Base-by-base conservation (phyloP, 2,888 invertebrate species). In the Standfussiana lucernea region DNA sequence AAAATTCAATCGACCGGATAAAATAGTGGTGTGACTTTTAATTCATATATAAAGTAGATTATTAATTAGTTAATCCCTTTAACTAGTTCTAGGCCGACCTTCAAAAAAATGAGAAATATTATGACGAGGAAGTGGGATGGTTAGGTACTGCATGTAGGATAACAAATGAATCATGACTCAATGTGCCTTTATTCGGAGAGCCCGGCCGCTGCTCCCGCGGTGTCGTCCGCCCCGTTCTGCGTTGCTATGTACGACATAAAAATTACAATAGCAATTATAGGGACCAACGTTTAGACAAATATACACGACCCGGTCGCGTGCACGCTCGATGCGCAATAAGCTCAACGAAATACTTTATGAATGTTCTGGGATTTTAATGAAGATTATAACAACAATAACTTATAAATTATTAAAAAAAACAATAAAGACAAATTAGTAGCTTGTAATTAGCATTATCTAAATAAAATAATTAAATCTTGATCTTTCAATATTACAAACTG, bases 271-370 rank as follows among this genome's bases (percentile, higher is more conserved):
- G 95, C 94, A 96, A 96, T 94, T 93, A 94, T 96, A 95, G 96
- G 96, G 96, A 96, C 96, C 96, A 96, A 96, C 93, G 94, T 96
- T 96, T 96, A 96, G 96, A 96, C 93, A 96, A 96, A 95, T 96
- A 96, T 96, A 95, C 94, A 95, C 90, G 92, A 93, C 93, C 93
- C 92, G 90, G 92, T 91, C 92, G 93, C 93, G 92, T 92, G 89
- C 90, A 91, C 88, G 88, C 90, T 89, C 92, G 89, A 90, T 91
- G 91, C 93, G 93, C 92, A 92, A 91, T 90, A 92, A 92, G 90
- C 92, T 94, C 93, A 93, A 93, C 91, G 91, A 94, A 95, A 89
- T 82, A 80, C 87, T 91, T 89, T 85, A 83, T 80, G 80, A 84
- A 88, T 86, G 78, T 86, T 89, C 87, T 83, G 79, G 82, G 78